These are phyloP conservation scores for Bradypodion pumilum DNA, from an alignment of 2,797 vertebrate genomes.

Conservation along the genomic window DNA sequence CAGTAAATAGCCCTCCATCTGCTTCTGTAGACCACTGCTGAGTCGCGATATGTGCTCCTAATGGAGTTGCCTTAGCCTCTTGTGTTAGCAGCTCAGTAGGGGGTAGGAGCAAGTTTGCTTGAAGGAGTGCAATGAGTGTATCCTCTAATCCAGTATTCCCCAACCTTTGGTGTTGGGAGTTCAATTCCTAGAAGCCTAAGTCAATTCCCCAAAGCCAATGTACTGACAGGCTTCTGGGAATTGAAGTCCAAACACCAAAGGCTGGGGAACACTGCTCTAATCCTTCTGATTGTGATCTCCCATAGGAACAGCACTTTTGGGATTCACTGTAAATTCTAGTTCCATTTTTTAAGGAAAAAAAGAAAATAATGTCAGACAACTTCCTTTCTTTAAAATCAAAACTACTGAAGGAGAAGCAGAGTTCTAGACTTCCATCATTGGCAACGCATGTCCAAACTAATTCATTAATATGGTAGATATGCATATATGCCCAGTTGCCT, in stretches of 20 bases:
- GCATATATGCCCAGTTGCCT: not conserved
- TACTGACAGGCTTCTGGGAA: no score
- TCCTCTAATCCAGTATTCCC: conserved; percentile 47
- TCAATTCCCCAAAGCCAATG: no score
- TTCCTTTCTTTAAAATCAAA: conserved; percentile 40
- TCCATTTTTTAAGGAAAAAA: not conserved
- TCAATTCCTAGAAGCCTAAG: no score
- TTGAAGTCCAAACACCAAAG: no score
- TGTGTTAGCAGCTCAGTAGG: conserved; percentile 45
- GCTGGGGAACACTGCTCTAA: no score
- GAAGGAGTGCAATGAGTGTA: conserved; percentile 26
- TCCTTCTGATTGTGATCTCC: conserved; percentile 44
- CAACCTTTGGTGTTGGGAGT: no score
- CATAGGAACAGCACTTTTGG: not conserved
- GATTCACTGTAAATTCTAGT: not conserved
- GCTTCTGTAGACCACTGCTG: conserved; percentile 47
- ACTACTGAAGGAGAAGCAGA: conserved; percentile 28
- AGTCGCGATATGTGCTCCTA: conserved; percentile 46
- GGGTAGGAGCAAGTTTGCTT: conserved; percentile 37
- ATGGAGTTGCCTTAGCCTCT: conserved; percentile 60
- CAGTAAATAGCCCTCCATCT: conserved; percentile 68
- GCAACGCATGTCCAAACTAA: not conserved
- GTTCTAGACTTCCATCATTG: conserved; percentile 15
- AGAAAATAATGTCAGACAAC: not conserved
- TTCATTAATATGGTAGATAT: not conserved